Percentiles rank a stretch among this genome's conserved stretches.
phyloP scores from a whole-genome alignment of 2,888 invertebrate species.

The Lasioglossum pauxillum region DNA sequence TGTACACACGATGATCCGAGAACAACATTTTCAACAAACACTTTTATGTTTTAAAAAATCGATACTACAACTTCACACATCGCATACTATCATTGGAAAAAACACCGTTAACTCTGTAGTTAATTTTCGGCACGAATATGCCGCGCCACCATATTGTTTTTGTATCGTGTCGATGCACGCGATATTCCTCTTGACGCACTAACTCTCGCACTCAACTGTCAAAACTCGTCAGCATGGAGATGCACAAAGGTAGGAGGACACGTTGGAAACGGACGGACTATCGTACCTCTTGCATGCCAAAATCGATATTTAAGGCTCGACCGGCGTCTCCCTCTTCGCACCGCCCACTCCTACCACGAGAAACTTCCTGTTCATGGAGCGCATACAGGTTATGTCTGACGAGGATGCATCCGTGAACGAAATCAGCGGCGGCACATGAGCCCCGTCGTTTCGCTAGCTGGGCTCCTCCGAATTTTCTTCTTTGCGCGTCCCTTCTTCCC shows the following conservation, averaged over 20 bases:
- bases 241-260: slow-evolving; percentile 60
- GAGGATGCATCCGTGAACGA: slow-evolving; percentile 23
- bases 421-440: slow-evolving; percentile 12
- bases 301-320: slow-evolving; percentile 82
- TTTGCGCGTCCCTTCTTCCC: slow-evolving; percentile 39
- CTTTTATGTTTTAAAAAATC: background rate
- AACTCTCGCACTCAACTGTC: slow-evolving; percentile 51
- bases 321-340: slow-evolving; percentile 74
- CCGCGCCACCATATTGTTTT: slow-evolving; percentile 60
- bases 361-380: slow-evolving; percentile 53
- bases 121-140: slow-evolving; percentile 46
- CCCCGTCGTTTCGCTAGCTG: slow-evolving; percentile 3
- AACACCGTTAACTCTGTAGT: slow-evolving; percentile 22
- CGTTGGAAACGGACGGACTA: slow-evolving; percentile 64
- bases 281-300: slow-evolving; percentile 74
- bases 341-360: slow-evolving; percentile 67
- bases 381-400: slow-evolving; percentile 60
- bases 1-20: slow-evolving; percentile 58
- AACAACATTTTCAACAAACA: slow-evolving; percentile 56
- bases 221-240: slow-evolving; percentile 57
- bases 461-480: slow-evolving; percentile 36
- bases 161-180: slow-evolving; percentile 36
- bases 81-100: slow-evolving; percentile 35
- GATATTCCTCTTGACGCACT: slow-evolving; percentile 43
- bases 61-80: slow-evolving; percentile 26